phyloP scores from a whole-genome alignment of 2,113 vertebrate species.

The Rhabdomys dilectus region DNA sequence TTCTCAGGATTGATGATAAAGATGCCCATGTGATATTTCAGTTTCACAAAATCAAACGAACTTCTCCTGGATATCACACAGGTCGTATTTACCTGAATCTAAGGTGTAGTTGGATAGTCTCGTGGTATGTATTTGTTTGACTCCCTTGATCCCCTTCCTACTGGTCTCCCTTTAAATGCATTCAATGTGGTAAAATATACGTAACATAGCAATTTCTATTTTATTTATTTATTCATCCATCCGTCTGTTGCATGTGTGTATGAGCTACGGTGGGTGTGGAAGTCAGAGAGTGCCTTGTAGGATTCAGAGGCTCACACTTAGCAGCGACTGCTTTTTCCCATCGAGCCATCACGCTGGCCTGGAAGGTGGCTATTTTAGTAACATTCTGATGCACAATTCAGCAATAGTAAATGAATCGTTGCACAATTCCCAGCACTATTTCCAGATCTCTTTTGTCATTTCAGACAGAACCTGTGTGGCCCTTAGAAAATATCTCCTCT shows the following conservation, averaged over 20 bases:
- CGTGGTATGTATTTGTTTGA: neutral
- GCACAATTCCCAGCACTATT: neutral
- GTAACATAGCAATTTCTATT: neutral
- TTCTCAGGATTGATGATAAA: neutral
- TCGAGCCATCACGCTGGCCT: neutral
- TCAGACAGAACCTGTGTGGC: neutral
- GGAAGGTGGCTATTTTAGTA: neutral
- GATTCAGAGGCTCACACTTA: neutral
- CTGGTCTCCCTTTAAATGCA: neutral
- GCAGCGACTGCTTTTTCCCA: neutral
- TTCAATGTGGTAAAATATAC: neutral
- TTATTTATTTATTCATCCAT: neutral
- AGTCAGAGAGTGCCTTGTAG: neutral
- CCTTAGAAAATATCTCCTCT: neutral
- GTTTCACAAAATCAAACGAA: neutral
- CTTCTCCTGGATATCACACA: neutral
- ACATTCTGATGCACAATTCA: neutral
- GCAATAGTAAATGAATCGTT: neutral
- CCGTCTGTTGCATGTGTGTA: neutral
- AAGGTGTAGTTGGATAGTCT: neutral
- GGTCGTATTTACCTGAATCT: slow-evolving; percentile 15
- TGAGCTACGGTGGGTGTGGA: neutral
- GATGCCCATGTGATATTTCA: neutral
- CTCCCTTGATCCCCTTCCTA: neutral
- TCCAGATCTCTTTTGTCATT: neutral